These are phyloP conservation scores for Andrena flavipes DNA, from an alignment of 2,888 invertebrate species.

Conservation along the genomic window DNA sequence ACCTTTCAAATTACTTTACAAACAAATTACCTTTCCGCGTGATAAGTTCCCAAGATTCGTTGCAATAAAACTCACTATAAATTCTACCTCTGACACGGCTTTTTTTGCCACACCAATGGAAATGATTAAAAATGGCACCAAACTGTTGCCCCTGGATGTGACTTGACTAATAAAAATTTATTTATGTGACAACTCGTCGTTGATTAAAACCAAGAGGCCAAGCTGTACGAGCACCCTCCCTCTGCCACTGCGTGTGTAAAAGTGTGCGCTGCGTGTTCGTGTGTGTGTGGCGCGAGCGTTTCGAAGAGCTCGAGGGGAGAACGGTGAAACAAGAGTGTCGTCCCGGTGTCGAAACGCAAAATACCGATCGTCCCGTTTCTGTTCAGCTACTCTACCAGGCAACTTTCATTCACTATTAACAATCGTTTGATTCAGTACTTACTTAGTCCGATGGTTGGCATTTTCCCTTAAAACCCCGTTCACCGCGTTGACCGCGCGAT, in stretches of 20 bases:
- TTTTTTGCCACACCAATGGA: too few species aligned
- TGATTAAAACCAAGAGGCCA: background rate
- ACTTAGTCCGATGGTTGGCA: slow-evolving; percentile 69
- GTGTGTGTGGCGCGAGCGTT: slow-evolving; percentile 40
- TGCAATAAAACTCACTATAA: too few species aligned
- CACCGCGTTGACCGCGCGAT: slow-evolving; percentile 56
- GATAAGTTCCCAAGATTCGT: too few species aligned
- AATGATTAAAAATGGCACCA: too few species aligned
- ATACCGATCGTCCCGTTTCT: slow-evolving; percentile 57
- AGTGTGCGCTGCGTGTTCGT: slow-evolving; percentile 9
- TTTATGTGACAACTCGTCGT: too few species aligned
- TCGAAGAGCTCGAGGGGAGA: slow-evolving; percentile 51
- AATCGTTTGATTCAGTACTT: slow-evolving; percentile 76
- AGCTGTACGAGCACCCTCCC: background rate
- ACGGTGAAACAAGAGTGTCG: slow-evolving; percentile 53
- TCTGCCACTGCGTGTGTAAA: background rate
- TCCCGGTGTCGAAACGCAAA: slow-evolving; percentile 54
- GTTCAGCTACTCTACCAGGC: slow-evolving; percentile 78
- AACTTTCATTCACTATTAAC: slow-evolving; percentile 78
- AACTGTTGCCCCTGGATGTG: too few species aligned
- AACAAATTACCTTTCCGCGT: too few species aligned
- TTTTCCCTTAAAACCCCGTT: slow-evolving; percentile 54
- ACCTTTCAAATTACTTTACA: too few species aligned
- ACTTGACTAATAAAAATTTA: too few species aligned
- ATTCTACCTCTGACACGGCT: too few species aligned